Conservation (phyloP, 2,797 vertebrate genomes). For the Poeciliopsis presidionis region DNA sequence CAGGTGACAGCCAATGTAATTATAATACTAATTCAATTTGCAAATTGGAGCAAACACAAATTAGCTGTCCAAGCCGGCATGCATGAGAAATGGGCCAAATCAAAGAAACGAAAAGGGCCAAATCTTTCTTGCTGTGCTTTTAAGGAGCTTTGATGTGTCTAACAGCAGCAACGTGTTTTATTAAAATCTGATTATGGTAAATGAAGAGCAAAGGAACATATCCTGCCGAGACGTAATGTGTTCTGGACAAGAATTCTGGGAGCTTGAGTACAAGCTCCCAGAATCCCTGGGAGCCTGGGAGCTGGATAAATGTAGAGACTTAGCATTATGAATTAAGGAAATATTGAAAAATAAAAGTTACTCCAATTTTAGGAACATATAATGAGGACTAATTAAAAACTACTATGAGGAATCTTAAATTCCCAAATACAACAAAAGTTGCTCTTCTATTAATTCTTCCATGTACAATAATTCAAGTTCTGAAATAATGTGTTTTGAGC, state of each 20-base stretch:
- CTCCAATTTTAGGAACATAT: background rate
- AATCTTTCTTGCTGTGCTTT: constrained; percentile 30
- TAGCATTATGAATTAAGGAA: background rate
- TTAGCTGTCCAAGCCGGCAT: constrained; percentile 40
- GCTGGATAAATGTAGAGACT: background rate
- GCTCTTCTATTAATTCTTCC: no score
- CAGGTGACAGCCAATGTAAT: constrained; percentile 71
- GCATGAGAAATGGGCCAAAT: constrained; percentile 30
- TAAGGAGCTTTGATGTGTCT: background rate
- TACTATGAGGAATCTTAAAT: background rate
- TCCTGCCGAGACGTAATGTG: constrained; percentile 23
- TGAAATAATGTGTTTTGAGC: background rate
- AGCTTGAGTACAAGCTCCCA: constrained; percentile 1
- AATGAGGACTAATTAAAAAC: background rate
- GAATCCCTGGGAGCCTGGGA: no score
- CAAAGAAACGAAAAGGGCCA: constrained; percentile 38
- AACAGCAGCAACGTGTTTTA: constrained; percentile 9
- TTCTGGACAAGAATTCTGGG: background rate
- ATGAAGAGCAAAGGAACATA: constrained; percentile 24
- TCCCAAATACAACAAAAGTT: background rate
- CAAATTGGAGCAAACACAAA: constrained; percentile 70
- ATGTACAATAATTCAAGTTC: background rate
- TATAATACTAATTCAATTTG: constrained; percentile 73
- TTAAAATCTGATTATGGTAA: constrained; percentile 13
- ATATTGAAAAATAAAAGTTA: background rate